A percentile compares a stretch with the other conserved stretches of the same genome.
These are phyloP conservation scores for Oncorhynchus kisutch DNA, from an alignment of 2,113 vertebrate species.

Conservation along the genomic window DNA sequence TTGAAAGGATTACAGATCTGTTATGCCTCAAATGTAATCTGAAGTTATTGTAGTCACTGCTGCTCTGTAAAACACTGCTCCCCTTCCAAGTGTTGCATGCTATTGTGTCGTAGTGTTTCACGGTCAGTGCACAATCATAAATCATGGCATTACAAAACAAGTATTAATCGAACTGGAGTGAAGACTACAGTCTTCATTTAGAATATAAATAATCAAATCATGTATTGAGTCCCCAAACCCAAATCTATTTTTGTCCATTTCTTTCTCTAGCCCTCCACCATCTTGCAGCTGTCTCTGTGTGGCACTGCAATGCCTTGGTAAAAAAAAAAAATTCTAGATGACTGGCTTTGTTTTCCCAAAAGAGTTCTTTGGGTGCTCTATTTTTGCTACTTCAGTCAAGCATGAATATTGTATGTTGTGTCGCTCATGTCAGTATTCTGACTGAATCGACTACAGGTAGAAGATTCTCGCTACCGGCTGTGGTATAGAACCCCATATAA, in stretches of 20 bases:
- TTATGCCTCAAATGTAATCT: background rate
- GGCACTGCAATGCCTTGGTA: conserved; percentile 6
- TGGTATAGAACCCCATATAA: background rate
- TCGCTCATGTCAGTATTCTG: conserved; percentile 40
- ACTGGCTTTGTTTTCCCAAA: background rate
- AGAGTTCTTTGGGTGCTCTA: conserved; percentile 42
- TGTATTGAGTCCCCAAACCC: background rate
- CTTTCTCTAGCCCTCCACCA: background rate
- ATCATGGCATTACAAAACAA: background rate
- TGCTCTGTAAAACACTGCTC: background rate
- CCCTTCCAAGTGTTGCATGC: background rate
- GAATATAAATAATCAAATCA: background rate
- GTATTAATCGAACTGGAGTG: background rate
- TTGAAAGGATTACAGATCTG: background rate
- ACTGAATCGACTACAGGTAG: conserved; percentile 40
- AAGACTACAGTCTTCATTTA: background rate
- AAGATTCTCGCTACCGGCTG: conserved; percentile 12
- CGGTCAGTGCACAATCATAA: background rate
- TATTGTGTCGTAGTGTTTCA: background rate
- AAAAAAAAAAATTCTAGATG: background rate
- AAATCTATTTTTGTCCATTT: background rate
- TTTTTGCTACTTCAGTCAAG: conserved; percentile 44
- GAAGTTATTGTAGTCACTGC: background rate
- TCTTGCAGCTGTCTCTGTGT: background rate
- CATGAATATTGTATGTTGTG: conserved; percentile 62